These are phyloP conservation scores for Arge pagana DNA, from an alignment of 2,888 invertebrate species.

Conservation along the genomic window DNA sequence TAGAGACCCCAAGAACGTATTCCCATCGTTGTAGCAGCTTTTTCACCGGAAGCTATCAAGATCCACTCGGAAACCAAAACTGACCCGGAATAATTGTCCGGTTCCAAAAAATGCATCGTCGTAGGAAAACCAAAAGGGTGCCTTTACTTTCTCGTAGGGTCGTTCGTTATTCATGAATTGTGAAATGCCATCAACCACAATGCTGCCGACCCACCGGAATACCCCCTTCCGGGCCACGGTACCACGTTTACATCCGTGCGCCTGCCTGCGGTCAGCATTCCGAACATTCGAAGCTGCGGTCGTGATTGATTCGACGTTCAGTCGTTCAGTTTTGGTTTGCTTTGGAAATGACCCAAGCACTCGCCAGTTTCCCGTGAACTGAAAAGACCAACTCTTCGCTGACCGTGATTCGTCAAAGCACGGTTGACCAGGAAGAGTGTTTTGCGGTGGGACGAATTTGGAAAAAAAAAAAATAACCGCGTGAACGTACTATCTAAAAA, in stretches of 20 bases:
- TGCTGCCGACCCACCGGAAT: constrained; percentile 40
- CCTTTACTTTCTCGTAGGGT: too few relatives aligned
- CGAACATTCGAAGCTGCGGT: constrained; percentile 44
- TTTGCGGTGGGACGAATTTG: too few relatives aligned
- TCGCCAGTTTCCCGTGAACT: constrained; percentile 27
- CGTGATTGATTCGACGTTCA: constrained; percentile 53
- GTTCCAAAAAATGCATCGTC: too few relatives aligned
- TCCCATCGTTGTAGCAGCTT: too few relatives aligned
- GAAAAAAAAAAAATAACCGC: too few relatives aligned
- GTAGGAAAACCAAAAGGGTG: too few relatives aligned
- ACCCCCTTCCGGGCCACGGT: constrained; percentile 24
- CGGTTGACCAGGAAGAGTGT: constrained; percentile 10
- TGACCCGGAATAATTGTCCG: too few relatives aligned
- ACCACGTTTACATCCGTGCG: constrained; percentile 21
- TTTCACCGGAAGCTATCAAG: too few relatives aligned
- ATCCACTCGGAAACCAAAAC: too few relatives aligned
- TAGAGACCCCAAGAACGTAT: too few relatives aligned
- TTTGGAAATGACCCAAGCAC: constrained; percentile 55
- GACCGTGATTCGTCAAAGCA: constrained; percentile 4
- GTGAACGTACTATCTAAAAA: too few relatives aligned
- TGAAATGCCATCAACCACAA: constrained; percentile 48
- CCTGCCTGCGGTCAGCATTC: constrained; percentile 31
- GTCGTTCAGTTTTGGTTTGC: constrained; percentile 52
- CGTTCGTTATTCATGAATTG: constrained; percentile 48
- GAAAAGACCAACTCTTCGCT: constrained; percentile 22